Conservation (phyloP, 2,888 invertebrate species). For the Pyrrhosoma nymphula region DNA sequence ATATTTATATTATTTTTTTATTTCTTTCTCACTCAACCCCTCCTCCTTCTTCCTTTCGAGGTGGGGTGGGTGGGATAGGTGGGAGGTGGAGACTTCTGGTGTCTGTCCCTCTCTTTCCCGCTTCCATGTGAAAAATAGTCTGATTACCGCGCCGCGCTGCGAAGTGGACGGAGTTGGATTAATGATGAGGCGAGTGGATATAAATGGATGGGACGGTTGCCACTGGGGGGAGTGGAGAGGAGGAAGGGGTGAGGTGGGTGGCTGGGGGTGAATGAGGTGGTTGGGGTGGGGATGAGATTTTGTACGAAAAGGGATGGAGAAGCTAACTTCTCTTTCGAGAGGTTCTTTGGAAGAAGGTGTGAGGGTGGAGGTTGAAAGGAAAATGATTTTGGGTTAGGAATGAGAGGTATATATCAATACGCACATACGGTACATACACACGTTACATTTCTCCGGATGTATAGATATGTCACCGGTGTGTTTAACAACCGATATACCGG, state of each 20-base stretch:
- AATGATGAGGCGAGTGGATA: conserved; percentile 63
- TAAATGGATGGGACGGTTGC: conserved; percentile 64
- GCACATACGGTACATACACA: too few species aligned
- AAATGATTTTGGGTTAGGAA: background rate
- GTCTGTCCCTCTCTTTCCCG: conserved; percentile 53
- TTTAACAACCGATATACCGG: too few species aligned
- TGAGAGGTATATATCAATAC: background rate
- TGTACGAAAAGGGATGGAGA: background rate
- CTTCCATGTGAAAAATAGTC: conserved; percentile 66
- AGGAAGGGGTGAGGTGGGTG: background rate
- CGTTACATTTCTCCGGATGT: too few species aligned
- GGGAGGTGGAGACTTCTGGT: background rate
- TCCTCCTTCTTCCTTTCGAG: background rate
- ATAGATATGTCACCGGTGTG: too few species aligned
- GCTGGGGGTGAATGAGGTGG: background rate
- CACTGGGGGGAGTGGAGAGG: conserved; percentile 40
- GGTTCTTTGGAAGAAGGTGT: background rate
- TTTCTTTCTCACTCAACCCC: background rate
- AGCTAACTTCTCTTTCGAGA: background rate
- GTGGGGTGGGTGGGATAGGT: background rate
- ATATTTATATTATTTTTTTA: conserved; percentile 22
- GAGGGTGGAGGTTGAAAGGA: background rate
- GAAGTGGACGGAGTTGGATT: conserved; percentile 65
- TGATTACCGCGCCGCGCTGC: conserved; percentile 60
- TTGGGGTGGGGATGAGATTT: background rate